Base-by-base conservation (phyloP, 53 echinoderm and acorn worm species). In the Patiria pectinifera region DNA sequence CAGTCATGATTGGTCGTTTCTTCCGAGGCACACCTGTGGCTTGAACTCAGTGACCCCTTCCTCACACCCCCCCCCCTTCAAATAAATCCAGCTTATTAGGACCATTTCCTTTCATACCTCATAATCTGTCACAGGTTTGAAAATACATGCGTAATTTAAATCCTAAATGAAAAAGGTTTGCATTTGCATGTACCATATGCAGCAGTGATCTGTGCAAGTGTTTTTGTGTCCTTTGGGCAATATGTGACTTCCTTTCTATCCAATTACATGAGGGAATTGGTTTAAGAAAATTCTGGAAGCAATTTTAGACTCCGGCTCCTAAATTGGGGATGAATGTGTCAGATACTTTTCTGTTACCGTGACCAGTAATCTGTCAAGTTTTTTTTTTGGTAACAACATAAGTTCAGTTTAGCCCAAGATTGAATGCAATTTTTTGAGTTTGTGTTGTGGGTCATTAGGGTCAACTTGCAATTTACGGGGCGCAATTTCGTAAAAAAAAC, bases 101-200 rank as follows among this genome's bases (percentile, higher is more conserved):
- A 62, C 70, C 5, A 8, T 53, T 53, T 53, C 53, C 53, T 53
- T 53, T 53, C 53, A 8, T 53, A 53, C 44, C 59, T 90, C 66
- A 90, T 90, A 76, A 78, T 88, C 77, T 78, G 88, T 78, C 88
- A 88, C 72, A 44, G 46, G 13, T 78, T 88, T 59, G 75, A 78
- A 47, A 47, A 13, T 14, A 79, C 45, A 79, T 79, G 80, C 47
- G 47, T 46, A 86, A 79, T 47, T 79, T 45, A 11, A 79, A 79
- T 44, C 48, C 47, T 45, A 43, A 79, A 5, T 47, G 80, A 8
- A 6, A n/a, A 23, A 3, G 74, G 6, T 74, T 69, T 85, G 63
- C 83, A 18, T 43, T 63, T 74, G 74, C 11, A 11, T 21, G 69
- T 69, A 18, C 21, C 35, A 35, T 21, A 10, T 24, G 24, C 22